Evolutionary conservation across 2,888 invertebrate genomes (phyloP).

Genomic region (Callyntrura guangdongensis): DNA sequence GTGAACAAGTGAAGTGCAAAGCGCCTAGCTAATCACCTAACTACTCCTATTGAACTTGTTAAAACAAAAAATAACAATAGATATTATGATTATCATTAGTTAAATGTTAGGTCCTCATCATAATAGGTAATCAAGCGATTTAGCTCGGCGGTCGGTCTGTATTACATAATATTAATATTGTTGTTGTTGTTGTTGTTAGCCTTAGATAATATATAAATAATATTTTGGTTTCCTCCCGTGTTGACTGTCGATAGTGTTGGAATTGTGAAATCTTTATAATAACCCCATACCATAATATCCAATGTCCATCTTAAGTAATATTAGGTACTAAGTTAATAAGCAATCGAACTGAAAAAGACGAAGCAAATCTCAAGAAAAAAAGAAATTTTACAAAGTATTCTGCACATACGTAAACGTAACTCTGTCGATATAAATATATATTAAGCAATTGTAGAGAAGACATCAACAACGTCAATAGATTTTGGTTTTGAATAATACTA

Average conservation of each 20-base stretch:
- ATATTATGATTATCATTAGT: constrained; percentile 26
- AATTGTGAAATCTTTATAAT: neutral
- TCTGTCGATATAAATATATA: constrained; percentile 9
- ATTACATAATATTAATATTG: neutral
- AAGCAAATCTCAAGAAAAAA: constrained; percentile 42
- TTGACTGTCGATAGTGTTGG: neutral
- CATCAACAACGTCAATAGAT: constrained; percentile 12
- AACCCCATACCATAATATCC: neutral
- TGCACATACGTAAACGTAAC: constrained; percentile 24
- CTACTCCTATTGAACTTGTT: constrained; percentile 67
- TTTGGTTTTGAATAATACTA: constrained; percentile 40
- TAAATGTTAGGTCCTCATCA: constrained; percentile 2
- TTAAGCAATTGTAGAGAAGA: neutral
- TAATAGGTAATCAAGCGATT: neutral
- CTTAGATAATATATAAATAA: neutral
- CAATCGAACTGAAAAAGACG: constrained; percentile 54
- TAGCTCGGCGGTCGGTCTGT: constrained; percentile 17
- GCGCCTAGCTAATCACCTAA: constrained; percentile 74
- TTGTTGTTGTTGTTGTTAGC: constrained; percentile 2
- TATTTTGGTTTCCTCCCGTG: constrained; percentile 9
- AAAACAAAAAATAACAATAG: constrained; percentile 21
- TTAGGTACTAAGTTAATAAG: neutral
- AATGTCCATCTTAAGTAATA: constrained; percentile 12
- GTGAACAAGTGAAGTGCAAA: constrained; percentile 81
- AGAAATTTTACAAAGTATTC: constrained; percentile 55